These are phyloP conservation scores for Trichonephila clavata DNA, from an alignment of 1,140 invertebrate genomes.

Conservation along the genomic window DNA sequence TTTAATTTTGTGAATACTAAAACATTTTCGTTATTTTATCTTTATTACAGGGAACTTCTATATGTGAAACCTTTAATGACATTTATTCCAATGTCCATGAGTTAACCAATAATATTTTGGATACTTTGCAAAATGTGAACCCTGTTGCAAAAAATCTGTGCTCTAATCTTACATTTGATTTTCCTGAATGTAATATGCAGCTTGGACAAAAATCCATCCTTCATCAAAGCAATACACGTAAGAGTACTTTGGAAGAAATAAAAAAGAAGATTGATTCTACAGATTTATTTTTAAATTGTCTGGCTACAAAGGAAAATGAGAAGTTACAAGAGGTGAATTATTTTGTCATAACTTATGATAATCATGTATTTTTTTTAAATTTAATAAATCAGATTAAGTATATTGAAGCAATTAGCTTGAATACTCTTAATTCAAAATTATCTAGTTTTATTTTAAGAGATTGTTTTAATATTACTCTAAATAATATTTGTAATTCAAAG, in stretches of 20 bases:
- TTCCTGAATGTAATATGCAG: neutral
- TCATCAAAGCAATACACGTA: neutral
- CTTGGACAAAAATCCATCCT: neutral
- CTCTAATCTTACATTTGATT: neutral
- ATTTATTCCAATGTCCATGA: neutral
- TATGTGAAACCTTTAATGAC: constrained; percentile 24
- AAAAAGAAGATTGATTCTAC: constrained; percentile 10
- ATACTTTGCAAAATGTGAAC: neutral
- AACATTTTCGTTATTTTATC: neutral
- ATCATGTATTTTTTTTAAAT: neutral
- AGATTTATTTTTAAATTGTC: neutral
- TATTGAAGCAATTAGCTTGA: neutral
- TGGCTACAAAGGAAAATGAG: neutral
- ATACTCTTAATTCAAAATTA: too few relatives aligned
- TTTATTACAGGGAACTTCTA: constrained; percentile 20
- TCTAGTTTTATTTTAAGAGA: too few relatives aligned
- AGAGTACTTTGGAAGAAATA: neutral
- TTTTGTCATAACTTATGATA: neutral
- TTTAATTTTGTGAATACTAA: neutral
- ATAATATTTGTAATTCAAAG: too few relatives aligned
- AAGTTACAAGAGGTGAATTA: neutral
- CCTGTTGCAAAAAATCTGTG: neutral
- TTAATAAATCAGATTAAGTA: neutral
- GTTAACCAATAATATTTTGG: neutral
- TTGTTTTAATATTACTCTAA: too few relatives aligned